Percentiles rank a stretch among this genome's conserved stretches.
These are phyloP conservation scores for Sinocyclocheilus rhinocerous DNA, from an alignment of 2,113 vertebrate species.

Conservation along the genomic window DNA sequence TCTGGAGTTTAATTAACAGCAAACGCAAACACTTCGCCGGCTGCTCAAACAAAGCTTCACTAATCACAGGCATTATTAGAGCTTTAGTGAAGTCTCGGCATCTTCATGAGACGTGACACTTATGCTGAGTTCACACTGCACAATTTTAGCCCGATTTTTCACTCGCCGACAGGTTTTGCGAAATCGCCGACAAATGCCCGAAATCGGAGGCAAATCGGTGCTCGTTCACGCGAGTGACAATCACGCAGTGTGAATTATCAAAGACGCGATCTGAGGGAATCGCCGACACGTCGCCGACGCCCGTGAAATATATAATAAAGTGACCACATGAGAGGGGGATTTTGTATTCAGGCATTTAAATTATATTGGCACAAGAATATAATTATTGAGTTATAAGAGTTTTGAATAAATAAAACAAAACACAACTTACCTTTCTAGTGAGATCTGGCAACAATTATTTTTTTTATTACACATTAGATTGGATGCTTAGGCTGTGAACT, in stretches of 20 bases:
- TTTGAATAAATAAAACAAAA: neutral
- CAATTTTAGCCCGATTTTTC: too few species aligned
- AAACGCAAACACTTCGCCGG: neutral
- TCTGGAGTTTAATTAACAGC: constrained; percentile 33
- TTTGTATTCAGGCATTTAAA: neutral
- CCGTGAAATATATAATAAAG: too few species aligned
- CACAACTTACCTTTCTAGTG: neutral
- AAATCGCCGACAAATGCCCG: too few species aligned
- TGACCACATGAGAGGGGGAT: too few species aligned
- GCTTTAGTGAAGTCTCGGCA: too few species aligned
- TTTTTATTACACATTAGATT: neutral
- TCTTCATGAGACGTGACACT: neutral
- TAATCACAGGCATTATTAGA: constrained; percentile 4
- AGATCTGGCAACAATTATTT: neutral
- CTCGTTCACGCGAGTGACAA: too few species aligned
- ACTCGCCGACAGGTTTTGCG: too few species aligned
- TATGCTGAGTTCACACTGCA: too few species aligned
- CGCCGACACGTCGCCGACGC: too few species aligned
- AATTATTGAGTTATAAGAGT: neutral
- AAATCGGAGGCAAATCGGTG: too few species aligned
- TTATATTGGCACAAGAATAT: neutral
- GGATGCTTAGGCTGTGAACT: neutral
- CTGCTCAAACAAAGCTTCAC: constrained; percentile 15
- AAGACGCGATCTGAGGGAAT: too few species aligned
- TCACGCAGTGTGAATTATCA: too few species aligned